Base-by-base conservation (phyloP, 2,888 invertebrate genomes). In the Ochropacha duplaris region DNA sequence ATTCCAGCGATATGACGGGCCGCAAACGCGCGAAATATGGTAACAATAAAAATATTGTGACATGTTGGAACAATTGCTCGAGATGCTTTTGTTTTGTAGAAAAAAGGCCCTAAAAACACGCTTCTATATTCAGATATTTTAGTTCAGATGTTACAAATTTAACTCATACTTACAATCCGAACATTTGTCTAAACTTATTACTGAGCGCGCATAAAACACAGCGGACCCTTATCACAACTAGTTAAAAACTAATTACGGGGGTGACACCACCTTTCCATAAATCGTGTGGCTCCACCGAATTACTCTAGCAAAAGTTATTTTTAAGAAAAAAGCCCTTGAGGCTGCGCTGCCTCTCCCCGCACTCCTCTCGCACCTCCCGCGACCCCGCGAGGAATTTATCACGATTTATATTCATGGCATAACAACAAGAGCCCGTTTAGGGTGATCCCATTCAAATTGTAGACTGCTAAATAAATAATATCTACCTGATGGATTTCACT, bases 381-480 rank as follows among this genome's bases (percentile, higher is more conserved):
- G 66, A 72, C 75, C 74, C 74, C 78, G 68, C 68, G 84, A 86
- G 90, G 93, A 94, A 93, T 94, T 94, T 93, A 94, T 93, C 93
- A 93, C 93, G 93, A 94, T 93, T 94, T 94, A 94, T 93, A 93
- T 93, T 93, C 93, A 92, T 93, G 87, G 90, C 86, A 90, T 92
- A 91, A 88, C 90, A 92, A 90, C 92, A 91, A 88, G 87, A 88
- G 84, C 82, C 77, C 84, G 86, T 90, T 90, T 87, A 86, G 88
- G 88, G 86, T 81, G 88, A 88, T 86, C 84, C 86, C 81, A 84
- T 86, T 87, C 83, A 86, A 87, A 89, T 85, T 86, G 83, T 83
- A 81, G 79, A 77, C 81, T 83, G 81, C 78, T 83, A 83, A 83
- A 86, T 84, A 84, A 84, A 82, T 52, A 52, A 31, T 24, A 87